phyloP scores from a whole-genome alignment of 2,888 invertebrate species.

The Brachylomia viminalis region DNA sequence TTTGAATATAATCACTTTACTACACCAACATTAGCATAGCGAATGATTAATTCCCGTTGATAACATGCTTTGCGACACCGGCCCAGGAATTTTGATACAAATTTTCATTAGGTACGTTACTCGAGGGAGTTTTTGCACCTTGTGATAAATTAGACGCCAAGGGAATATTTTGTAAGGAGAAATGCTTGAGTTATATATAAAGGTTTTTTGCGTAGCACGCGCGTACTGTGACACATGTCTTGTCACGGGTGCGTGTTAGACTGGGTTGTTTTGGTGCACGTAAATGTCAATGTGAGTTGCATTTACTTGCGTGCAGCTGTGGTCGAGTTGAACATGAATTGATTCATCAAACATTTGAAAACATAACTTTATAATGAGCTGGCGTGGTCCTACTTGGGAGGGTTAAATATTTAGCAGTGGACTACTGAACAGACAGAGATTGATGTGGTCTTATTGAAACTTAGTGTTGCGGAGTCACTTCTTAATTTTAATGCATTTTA shows the following conservation, averaged over 20 bases:
- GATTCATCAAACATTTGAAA: constrained; percentile 10
- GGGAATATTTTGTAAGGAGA: constrained; percentile 57
- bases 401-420: not conserved
- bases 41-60: constrained; percentile 84
- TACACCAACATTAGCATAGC: constrained; percentile 80
- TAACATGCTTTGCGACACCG: constrained; percentile 76
- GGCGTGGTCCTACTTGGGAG: not conserved
- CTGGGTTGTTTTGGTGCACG: constrained; percentile 11
- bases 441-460: not conserved
- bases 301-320: constrained; percentile 11
- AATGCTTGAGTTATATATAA: constrained; percentile 39
- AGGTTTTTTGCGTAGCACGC: constrained; percentile 39
- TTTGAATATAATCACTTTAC: constrained; percentile 85
- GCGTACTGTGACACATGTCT: constrained; percentile 15
- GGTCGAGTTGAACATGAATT: not conserved
- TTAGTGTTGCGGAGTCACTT: not conserved
- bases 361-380: constrained; percentile 2
- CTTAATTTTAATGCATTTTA: not conserved
- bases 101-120: constrained; percentile 66
- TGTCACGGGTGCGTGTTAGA: constrained; percentile 8
- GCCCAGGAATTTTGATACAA: constrained; percentile 64
- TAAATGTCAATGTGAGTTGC: constrained; percentile 15
- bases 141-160: constrained; percentile 63
- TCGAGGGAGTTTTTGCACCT: constrained; percentile 62
- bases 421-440: not conserved